Evolutionary conservation across 2,888 invertebrate genomes (phyloP), one percentile per base, ranked within the genome.

Genomic region (Cantharis lateralis): DNA sequence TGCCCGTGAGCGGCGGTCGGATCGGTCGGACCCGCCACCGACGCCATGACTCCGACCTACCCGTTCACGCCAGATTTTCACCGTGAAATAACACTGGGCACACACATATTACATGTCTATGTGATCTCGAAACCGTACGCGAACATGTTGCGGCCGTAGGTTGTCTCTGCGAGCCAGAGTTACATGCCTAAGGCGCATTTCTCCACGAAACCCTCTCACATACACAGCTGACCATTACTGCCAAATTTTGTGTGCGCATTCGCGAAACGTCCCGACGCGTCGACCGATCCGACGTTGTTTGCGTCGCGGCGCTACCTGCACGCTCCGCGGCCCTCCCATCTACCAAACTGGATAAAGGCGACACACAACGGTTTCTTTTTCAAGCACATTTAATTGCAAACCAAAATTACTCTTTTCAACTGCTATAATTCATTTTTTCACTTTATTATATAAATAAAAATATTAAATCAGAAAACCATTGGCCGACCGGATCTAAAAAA

Each of bases 1-100:
- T 99, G 99, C 88, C 97, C 97, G 91, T 95, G 90, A 88, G 88
- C 87, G 90, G 91, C 91, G 90, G 91, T 89, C 90, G 91, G 90
- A 90, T 91, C 85, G 85, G 86, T 84, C 84, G 85, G 85, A 84
- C 84, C 86, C 84, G 85, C 88, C 88, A 88, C 89, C 89, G 91
- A 89, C 90, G 90, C 90, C 90, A 90, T 90, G 87, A 88, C 90
- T 89, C 89, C 89, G 89, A 89, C 90, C 91, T 90, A 89, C 90
- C 89, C 89, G 89, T 89, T 90, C 90, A 89, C 91, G 91, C 91
- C 91, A 90, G 90, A 90, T 90, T 90, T 89, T 91, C 91, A 91
- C 90, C 90, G 90, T 89, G 90, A 90, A 89, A 88, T 80, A 78
- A 85, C 86, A 86, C 86, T 85, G 85, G 86, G 85, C 86, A 87